Percentiles rank a stretch among this genome's conserved stretches.
Conservation (phyloP, 2,888 invertebrate species). For the Nephrotoma appendiculata region DNA sequence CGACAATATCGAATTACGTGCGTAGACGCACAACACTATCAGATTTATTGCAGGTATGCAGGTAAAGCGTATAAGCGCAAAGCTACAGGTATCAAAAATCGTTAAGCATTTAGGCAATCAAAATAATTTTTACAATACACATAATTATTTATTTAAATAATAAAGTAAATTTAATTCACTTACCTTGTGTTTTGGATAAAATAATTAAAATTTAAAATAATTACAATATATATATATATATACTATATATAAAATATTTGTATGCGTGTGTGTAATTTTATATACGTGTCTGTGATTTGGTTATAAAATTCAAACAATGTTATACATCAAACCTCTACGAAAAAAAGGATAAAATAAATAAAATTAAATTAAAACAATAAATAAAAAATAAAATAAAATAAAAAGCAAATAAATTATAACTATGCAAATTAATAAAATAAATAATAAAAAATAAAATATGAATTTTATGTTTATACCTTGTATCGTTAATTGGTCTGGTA, state of each 20-base stretch:
- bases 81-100: too few relatives aligned
- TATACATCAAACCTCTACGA: slow-evolving; percentile 1
- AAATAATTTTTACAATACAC: too few relatives aligned
- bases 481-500: slow-evolving; percentile 20
- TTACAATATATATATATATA: background rate
- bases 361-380: slow-evolving; percentile 9
- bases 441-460: slow-evolving; percentile 5
- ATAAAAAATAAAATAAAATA: slow-evolving; percentile 4
- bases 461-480: slow-evolving; percentile 17
- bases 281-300: background rate
- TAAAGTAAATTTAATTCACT: too few relatives aligned
- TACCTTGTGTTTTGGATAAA: too few relatives aligned
- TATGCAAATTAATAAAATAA: slow-evolving; percentile 5
- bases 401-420: slow-evolving; percentile 2
- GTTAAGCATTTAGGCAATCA: too few relatives aligned
- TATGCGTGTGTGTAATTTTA: background rate
- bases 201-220: background rate
- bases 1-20: too few relatives aligned
- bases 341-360: slow-evolving; percentile 10
- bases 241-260: background rate
- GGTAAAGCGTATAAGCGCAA: too few relatives aligned
- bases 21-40: too few relatives aligned
- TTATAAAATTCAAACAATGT: background rate
- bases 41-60: too few relatives aligned
- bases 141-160: too few relatives aligned